These are phyloP conservation scores for Mactra quadrangularis DNA, from an alignment of 1,140 invertebrate genomes.

Conservation along the genomic window DNA sequence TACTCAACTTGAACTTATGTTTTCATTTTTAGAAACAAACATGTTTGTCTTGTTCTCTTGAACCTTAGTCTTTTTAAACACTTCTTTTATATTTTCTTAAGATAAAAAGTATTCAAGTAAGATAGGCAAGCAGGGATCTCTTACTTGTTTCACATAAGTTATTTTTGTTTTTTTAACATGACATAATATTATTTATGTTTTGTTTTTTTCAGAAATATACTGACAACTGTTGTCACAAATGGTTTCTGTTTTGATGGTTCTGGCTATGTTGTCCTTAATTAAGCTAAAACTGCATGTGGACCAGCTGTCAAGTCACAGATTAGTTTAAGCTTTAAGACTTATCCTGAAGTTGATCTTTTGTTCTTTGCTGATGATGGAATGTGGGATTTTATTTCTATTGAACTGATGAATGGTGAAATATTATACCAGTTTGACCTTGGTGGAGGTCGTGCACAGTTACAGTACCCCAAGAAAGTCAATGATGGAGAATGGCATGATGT, in stretches of 20 bases:
- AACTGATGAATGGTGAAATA: slow-evolving; percentile 91
- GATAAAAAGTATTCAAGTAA: too few species aligned
- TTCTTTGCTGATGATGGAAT: slow-evolving; percentile 91
- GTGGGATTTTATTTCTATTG: slow-evolving; percentile 92
- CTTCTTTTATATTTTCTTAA: too few species aligned
- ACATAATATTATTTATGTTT: too few species aligned
- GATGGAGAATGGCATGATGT: slow-evolving; percentile 95
- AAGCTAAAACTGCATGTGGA: slow-evolving; percentile 84
- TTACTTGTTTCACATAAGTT: too few species aligned
- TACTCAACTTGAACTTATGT: too few species aligned
- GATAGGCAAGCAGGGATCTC: too few species aligned
- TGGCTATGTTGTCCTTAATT: slow-evolving; percentile 90
- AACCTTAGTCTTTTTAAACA: too few species aligned
- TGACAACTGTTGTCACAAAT: slow-evolving; percentile 73
- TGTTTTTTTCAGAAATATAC: slow-evolving; percentile 67
- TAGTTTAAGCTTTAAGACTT: slow-evolving; percentile 93
- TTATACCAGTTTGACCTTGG: slow-evolving; percentile 88
- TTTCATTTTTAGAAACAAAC: too few species aligned
- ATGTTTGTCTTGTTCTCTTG: too few species aligned
- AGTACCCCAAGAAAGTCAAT: slow-evolving; percentile 86
- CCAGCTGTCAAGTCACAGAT: slow-evolving; percentile 87
- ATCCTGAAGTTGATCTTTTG: slow-evolving; percentile 92
- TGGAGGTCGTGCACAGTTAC: slow-evolving; percentile 87
- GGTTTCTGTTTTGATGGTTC: slow-evolving; percentile 90
- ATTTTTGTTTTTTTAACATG: too few species aligned